Conservation (phyloP, 2,888 invertebrate species). For the Microctonus hyperodae region DNA sequence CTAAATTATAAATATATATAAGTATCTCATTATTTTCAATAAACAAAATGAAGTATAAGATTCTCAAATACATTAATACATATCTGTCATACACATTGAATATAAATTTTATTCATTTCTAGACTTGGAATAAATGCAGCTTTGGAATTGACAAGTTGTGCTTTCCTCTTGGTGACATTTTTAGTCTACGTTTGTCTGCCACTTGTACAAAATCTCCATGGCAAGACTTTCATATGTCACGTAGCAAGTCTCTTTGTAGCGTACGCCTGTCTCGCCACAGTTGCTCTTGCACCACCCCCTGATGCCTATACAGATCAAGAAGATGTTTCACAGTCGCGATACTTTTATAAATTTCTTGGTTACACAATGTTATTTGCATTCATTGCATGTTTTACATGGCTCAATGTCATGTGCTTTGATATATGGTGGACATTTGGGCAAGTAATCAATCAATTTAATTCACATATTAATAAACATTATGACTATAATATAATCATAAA, state of each 20-base stretch:
- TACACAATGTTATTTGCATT: constrained; percentile 74
- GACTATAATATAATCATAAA: no score
- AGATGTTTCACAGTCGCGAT: constrained; percentile 56
- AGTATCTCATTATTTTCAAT: no score
- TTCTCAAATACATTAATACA: background rate
- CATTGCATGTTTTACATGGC: constrained; percentile 77
- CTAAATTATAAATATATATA: no score
- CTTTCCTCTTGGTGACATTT: constrained; percentile 72
- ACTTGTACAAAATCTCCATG: constrained; percentile 75
- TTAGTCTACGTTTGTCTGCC: constrained; percentile 73
- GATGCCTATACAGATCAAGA: constrained; percentile 30
- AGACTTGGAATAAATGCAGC: constrained; percentile 48
- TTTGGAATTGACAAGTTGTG: constrained; percentile 68
- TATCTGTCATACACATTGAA: background rate
- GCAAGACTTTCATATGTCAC: constrained; percentile 76
- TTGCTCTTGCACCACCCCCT: constrained; percentile 45
- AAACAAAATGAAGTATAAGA: background rate
- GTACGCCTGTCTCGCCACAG: constrained; percentile 69
- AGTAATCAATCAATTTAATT: constrained; percentile 55
- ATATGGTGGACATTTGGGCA: constrained; percentile 85
- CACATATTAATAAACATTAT: no score
- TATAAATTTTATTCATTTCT: constrained; percentile 5
- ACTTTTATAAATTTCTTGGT: constrained; percentile 66
- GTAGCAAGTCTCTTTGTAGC: constrained; percentile 73
- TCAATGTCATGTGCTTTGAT: constrained; percentile 82